Percentiles rank a stretch among this genome's conserved stretches.
These are phyloP conservation scores for Andrena marginata DNA, from an alignment of 2,888 invertebrate species.

Conservation along the genomic window DNA sequence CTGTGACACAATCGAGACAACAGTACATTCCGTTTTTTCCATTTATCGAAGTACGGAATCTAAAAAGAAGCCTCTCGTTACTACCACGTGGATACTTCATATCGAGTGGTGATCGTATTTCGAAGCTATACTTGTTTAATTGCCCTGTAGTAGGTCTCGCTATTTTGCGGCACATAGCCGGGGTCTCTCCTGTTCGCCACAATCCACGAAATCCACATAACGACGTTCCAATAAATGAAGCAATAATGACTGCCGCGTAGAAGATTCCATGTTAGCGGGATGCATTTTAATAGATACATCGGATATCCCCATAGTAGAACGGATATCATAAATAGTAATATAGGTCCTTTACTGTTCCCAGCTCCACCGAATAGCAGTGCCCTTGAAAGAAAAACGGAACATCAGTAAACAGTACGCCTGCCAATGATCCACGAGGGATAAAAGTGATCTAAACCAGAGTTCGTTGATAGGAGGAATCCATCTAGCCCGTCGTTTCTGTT, in stretches of 20 bases:
- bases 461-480: constrained; percentile 96
- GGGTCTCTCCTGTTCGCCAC: constrained; percentile 96
- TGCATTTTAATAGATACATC: constrained; percentile 96
- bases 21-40: constrained; percentile 94
- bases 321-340: constrained; percentile 94
- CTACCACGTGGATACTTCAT: neutral
- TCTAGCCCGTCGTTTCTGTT: constrained; percentile 92
- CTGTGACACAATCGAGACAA: constrained; percentile 95
- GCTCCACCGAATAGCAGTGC: constrained; percentile 95
- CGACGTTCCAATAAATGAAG: constrained; percentile 95
- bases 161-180: constrained; percentile 95
- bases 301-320: constrained; percentile 97
- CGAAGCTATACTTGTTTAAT: constrained; percentile 90
- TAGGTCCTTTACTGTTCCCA: constrained; percentile 95
- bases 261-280: constrained; percentile 96
- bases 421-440: neutral
- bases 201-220: constrained; percentile 97
- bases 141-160: constrained; percentile 95
- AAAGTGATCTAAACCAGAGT: constrained; percentile 87
- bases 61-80: constrained; percentile 56
- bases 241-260: constrained; percentile 94
- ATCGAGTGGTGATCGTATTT: neutral
- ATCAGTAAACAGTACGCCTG: neutral
- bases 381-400: constrained; percentile 84
- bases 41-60: constrained; percentile 96